A percentile compares a stretch with the other conserved stretches of the same genome.
These are phyloP conservation scores for Pyxicephalus adspersus DNA, from an alignment of 2,113 vertebrate genomes.

Conservation along the genomic window DNA sequence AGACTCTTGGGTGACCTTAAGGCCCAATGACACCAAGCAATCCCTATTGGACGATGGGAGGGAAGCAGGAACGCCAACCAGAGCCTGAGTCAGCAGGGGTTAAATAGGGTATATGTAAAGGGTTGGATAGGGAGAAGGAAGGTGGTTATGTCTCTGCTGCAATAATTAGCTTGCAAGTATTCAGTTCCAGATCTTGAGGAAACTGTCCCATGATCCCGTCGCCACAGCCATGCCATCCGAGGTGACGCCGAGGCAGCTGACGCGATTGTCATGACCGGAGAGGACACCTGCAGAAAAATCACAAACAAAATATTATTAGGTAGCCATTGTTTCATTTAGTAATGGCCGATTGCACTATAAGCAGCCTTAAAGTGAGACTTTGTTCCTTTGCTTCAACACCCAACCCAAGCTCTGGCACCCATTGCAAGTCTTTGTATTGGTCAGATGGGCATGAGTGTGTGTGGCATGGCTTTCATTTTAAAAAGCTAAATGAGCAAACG, in stretches of 20 bases:
- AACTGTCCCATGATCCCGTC: constrained; percentile 98
- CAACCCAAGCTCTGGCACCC: no score
- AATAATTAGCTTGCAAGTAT: neutral
- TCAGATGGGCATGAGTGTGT: no score
- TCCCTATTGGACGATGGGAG: neutral
- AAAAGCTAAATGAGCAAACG: no score
- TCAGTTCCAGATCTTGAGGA: constrained; percentile 98
- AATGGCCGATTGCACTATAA: no score
- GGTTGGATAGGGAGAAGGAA: neutral
- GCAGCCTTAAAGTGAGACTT: no score
- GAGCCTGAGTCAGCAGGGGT: neutral
- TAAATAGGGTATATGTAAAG: neutral
- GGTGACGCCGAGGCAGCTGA: constrained; percentile 94
- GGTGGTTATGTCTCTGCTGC: neutral
- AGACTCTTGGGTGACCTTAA: neutral
- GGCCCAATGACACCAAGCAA: neutral
- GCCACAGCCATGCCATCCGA: constrained; percentile 92
- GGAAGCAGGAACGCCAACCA: neutral
- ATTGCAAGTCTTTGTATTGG: no score
- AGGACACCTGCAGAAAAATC: constrained; percentile 77
- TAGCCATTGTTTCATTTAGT: neutral
- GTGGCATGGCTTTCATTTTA: no score
- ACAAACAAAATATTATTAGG: neutral
- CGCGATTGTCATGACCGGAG: constrained; percentile 95
- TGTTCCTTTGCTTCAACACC: no score